A percentile compares a stretch with the other conserved stretches of the same genome.
phyloP scores from a whole-genome alignment of 2,888 invertebrate genomes.

The Diachrysia chrysitis region DNA sequence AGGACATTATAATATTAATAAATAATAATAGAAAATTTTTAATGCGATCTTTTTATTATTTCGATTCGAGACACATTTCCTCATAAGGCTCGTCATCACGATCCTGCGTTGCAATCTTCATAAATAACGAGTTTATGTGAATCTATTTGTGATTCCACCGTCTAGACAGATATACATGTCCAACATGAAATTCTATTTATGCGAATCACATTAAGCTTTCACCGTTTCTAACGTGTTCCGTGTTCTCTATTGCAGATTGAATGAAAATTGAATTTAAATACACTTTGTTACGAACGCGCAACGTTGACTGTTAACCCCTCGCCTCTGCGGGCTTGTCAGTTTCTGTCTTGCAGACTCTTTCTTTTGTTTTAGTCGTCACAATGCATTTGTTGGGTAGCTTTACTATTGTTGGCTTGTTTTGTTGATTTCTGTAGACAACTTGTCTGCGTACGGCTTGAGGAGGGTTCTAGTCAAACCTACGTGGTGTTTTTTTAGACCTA shows the following conservation, averaged over 20 bases:
- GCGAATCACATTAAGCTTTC: constrained; percentile 78
- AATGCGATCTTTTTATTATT: constrained; percentile 6
- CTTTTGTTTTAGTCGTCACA: constrained; percentile 45
- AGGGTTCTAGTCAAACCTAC: background rate
- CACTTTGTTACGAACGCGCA: constrained; percentile 46
- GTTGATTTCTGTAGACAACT: constrained; percentile 10
- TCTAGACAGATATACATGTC: constrained; percentile 63
- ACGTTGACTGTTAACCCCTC: constrained; percentile 52
- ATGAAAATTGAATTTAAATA: constrained; percentile 71
- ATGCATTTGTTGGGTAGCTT: constrained; percentile 34
- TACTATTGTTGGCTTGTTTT: constrained; percentile 29
- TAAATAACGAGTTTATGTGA: constrained; percentile 61
- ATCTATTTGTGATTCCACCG: constrained; percentile 54
- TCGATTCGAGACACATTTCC: constrained; percentile 21
- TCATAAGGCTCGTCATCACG: constrained; percentile 52
- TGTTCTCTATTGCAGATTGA: constrained; percentile 66
- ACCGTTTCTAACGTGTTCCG: constrained; percentile 71
- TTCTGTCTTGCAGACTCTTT: constrained; percentile 45
- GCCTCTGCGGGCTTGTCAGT: constrained; percentile 49
- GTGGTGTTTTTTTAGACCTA: background rate
- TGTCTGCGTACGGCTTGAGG: background rate
- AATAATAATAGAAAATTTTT: too few species aligned
- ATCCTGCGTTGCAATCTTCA: constrained; percentile 58
- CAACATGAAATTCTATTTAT: constrained; percentile 79
- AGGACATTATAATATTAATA: too few species aligned